Evolutionary conservation across 2,113 vertebrate genomes (phyloP).

Genomic region (Quiscalus mexicanus): DNA sequence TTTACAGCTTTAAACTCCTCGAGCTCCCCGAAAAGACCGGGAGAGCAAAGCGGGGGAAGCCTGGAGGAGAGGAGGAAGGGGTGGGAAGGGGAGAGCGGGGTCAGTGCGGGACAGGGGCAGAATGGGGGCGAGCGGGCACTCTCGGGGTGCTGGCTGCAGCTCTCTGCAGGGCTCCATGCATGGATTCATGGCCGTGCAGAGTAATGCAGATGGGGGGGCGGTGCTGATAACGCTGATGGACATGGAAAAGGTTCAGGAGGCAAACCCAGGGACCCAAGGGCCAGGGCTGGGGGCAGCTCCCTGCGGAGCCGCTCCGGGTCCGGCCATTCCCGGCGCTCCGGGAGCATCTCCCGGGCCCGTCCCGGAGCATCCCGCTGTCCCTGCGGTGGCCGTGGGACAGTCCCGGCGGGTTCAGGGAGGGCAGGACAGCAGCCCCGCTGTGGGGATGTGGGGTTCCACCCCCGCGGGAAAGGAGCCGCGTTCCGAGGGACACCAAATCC

Average conservation of each 20-base stretch:
- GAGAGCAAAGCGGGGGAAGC: not conserved
- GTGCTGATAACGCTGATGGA: fast-evolving
- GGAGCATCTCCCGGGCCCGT: not conserved
- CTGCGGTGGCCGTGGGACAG: fast-evolving
- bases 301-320: not conserved
- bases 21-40: not conserved
- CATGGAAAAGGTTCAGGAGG: not conserved
- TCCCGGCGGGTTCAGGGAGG: fast-evolving
- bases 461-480: not conserved
- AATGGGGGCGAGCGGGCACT: fast-evolving
- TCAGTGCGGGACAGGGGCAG: fast-evolving
- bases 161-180: not conserved
- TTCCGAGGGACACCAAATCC: not conserved
- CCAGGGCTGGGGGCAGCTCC: not conserved
- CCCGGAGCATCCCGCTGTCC: not conserved
- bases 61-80: not conserved
- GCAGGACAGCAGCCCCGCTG: fast-evolving
- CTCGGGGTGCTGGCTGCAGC: not conserved
- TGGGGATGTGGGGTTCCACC: too few species aligned
- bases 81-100: not conserved
- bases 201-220: fast-evolving
- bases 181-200: fast-evolving
- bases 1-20: not conserved
- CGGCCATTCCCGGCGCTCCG: not conserved
- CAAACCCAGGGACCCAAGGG: not conserved